Base-by-base conservation (phyloP, 2,888 invertebrate genomes). In the Scaptomyza parva region DNA sequence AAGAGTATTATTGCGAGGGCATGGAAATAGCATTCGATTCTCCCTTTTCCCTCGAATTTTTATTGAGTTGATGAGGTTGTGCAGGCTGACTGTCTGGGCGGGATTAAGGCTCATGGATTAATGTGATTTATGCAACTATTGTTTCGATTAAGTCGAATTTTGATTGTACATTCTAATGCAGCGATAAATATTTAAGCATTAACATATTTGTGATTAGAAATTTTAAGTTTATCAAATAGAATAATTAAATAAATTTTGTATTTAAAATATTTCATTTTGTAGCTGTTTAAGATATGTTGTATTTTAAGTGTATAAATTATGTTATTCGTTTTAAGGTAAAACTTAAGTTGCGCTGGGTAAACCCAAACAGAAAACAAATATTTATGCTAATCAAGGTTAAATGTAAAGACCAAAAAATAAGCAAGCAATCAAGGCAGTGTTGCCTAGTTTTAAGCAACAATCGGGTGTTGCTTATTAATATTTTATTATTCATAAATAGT, bases 1-100 rank as follows among this genome's bases (percentile, higher is more conserved):
- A 79, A 79, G 76, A 63, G 79, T 76, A 79, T 77, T 76, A 76
- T 76, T 73, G 78, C 63, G 37, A 22, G 54, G 60, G 50, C 54
- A 65, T 62, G 66, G 47, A 78, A 78, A 68, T 71, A 60, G 59
- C 58, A 39, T 35, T 12, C 14, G 39, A 26, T 5, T 30, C 30
- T 2, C 9, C 14, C 11, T 24, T 2, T 17, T 28, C 50, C 40
- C 18, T 64, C 1, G 4, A 9, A 50, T 18, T 2, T 26, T 30
- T 3, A 12, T 28, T 57, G 35, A 18, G 24, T 17, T 48, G 48
- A 11, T 22, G 22, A 33, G 45, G 12, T 37, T 44, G 28, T 45
- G 22, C 14, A n/a, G n/a, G 40, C 40, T 20, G 24, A 26, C 24
- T 24, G 44, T 20, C 18, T 37, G 40, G 62, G 26, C 51, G 59